phyloP scores from a whole-genome alignment of 2,888 invertebrate genomes.

The Sphinx pinastri region DNA sequence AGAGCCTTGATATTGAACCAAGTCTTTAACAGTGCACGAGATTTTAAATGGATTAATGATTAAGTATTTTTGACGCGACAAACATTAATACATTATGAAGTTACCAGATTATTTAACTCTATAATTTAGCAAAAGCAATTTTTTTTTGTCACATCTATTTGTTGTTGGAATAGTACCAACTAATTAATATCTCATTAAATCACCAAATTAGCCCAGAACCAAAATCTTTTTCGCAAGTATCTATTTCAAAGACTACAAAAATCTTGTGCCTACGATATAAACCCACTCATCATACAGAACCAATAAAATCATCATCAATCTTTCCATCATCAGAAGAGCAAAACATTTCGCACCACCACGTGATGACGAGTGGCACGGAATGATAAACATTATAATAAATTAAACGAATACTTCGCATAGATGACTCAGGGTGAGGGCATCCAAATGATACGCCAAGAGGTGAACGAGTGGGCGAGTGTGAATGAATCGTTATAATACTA shows the following conservation, averaged over 20 bases:
- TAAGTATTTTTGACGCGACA: too few relatives aligned
- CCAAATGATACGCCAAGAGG: slow-evolving; percentile 49
- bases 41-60: too few relatives aligned
- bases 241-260: background rate
- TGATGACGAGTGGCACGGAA: slow-evolving; percentile 35
- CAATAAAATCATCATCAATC: slow-evolving; percentile 39
- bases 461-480: slow-evolving; percentile 47
- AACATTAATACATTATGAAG: too few relatives aligned
- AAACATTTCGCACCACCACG: slow-evolving; percentile 16
- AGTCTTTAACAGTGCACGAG: too few relatives aligned
- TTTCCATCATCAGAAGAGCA: slow-evolving; percentile 38
- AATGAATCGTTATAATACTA: slow-evolving; percentile 37
- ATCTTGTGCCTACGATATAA: background rate
- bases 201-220: too few relatives aligned
- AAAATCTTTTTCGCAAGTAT: background rate
- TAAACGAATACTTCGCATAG: slow-evolving; percentile 36
- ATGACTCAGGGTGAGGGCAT: slow-evolving; percentile 47
- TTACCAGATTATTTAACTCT: too few relatives aligned
- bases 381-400: slow-evolving; percentile 52
- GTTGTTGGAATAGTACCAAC: background rate
- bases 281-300: slow-evolving; percentile 31
- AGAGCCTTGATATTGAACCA: too few relatives aligned
- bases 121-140: background rate
- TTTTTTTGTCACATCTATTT: background rate
- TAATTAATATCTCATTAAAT: background rate